A percentile compares a stretch with the other conserved stretches of the same genome.
phyloP scores from a whole-genome alignment of 2,797 vertebrate genomes.

The Eulemur mongoz region DNA sequence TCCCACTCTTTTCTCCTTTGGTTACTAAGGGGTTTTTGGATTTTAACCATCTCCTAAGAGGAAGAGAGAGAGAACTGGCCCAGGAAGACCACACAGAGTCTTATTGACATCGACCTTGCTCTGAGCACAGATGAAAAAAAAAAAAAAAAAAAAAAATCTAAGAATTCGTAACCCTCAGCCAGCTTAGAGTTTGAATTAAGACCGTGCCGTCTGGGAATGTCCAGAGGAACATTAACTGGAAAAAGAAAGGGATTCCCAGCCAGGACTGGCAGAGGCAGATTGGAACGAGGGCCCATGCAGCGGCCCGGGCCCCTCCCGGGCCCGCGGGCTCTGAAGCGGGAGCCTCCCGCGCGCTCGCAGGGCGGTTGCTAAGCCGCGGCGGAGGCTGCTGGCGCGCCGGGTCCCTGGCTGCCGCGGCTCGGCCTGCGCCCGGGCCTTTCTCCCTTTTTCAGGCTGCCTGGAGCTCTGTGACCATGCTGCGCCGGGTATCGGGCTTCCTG shows the following conservation, averaged over 20 bases:
- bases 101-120: not conserved
- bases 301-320: accelerated
- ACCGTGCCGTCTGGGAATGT: not conserved
- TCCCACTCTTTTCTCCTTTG: not conserved
- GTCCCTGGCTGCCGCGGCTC: no score
- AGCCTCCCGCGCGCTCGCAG: not conserved
- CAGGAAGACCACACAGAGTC: not conserved
- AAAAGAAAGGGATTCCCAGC: not conserved
- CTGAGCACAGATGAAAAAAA: not conserved
- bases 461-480: constrained; percentile 36
- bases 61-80: not conserved
- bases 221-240: not conserved
- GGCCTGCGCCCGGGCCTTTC: not conserved
- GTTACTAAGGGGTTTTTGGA: not conserved
- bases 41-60: not conserved
- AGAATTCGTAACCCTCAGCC: not conserved
- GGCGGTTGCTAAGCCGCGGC: not conserved
- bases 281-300: accelerated
- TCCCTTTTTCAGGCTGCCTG: not conserved
- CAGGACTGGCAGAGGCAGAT: not conserved
- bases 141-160: not conserved
- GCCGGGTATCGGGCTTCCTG: constrained; percentile 77
- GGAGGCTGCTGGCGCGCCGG: not conserved
- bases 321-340: accelerated
- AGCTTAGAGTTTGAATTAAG: not conserved